Base-by-base conservation (phyloP, 2,888 invertebrate species). In the Cheilosia vernalis region DNA sequence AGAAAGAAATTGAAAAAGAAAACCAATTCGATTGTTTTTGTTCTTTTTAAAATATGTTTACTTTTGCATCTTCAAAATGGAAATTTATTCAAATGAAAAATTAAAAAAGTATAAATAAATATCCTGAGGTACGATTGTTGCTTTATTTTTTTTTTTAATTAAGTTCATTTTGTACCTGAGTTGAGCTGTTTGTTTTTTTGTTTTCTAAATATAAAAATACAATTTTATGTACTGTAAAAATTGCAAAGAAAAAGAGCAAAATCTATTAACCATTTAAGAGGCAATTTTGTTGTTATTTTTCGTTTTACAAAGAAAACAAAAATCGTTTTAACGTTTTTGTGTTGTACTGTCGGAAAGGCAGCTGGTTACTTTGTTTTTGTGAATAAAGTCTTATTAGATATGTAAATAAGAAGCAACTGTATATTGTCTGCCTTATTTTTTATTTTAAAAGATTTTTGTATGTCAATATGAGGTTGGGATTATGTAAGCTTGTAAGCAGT, bases 331-430 rank as follows among this genome's bases (percentile, higher is more conserved):
- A 58, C 40, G 17, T 73, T 76, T 67, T 47, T 73, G 58, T 87
- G 86, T 88, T 88, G 88, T 88, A 88, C 88, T 88, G 88, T 87
- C 87, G 83, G 70, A 87, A 88, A 88, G 88, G 88, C 88, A 88
- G 88, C 88, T 88, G 80, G 88, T 88, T 88, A 74, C 82, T 87
- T 88, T 87, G 79, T 86, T 87, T 88, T 82, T 60, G 80, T 49
- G 37, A 33, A 47, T 63, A 33, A 21, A 6, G 40, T 78, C 9
- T 58, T 64, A 64, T 51, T 74, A 61, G 9, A 60, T 67, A 47
- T 80, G 58, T 80, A 53, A 72, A 76, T 55, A 76, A 63, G 72
- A 58, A 58, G 56, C 44, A 70, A 70, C 63, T 44, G 27, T 51
- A 40, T 69, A 40, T 69, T 17, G 53, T 37, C 6, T 69, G 77